Evolutionary conservation across 2,113 vertebrate species (phyloP), one percentile per base, ranked within the genome.

Genomic region (Osmerus eperlanus): DNA sequence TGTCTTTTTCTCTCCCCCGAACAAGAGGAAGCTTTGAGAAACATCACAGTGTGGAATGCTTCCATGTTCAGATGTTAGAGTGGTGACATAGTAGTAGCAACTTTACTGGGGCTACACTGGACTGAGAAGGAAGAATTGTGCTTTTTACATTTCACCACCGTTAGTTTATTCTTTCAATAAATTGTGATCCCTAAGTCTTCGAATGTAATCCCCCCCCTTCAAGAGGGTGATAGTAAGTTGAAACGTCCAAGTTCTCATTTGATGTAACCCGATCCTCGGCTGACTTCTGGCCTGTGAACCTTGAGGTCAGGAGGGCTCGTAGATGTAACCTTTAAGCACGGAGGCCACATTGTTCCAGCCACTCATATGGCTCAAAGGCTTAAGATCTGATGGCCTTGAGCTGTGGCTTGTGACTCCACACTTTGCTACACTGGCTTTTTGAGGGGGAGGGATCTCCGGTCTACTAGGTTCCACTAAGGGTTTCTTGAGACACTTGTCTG

Each of bases 51-150:
- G 94, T 90, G 78, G 91, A 84, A 83, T 82, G 86, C 93, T 96
- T 96, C 95, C 93, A 95, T 90, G 93, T 93, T 92, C 91, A 93
- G 93, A 93, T 92, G 90, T 86, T 86, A 81, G 83, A 47, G 9
- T 12, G 41, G 41, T 47, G 41, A 47, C 7, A 47, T 36, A 7
- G 41, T 47, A 12, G 41, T 47, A 7, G 41, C 1, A 47, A 47
- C 41, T 11, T 47, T 47, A 11, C 9, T 47, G 7, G 2, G 9
- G 9, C 41, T 47, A 11, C 41, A 47, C 41, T 47, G 41, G 41
- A 36, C 32, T 36, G 32, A 47, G 41, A 47, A 8, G 9, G 41
- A 47, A 47, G 41, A 12, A 47, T 47, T 47, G 41, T 47, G 8
- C 9, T 47, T 47, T 47, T 47, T 12, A 47, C 41, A 47, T 47